A percentile compares a stretch with the other conserved stretches of the same genome.
phyloP scores from a whole-genome alignment of 2,888 invertebrate species.

The Zygothrica quintamaculata region DNA sequence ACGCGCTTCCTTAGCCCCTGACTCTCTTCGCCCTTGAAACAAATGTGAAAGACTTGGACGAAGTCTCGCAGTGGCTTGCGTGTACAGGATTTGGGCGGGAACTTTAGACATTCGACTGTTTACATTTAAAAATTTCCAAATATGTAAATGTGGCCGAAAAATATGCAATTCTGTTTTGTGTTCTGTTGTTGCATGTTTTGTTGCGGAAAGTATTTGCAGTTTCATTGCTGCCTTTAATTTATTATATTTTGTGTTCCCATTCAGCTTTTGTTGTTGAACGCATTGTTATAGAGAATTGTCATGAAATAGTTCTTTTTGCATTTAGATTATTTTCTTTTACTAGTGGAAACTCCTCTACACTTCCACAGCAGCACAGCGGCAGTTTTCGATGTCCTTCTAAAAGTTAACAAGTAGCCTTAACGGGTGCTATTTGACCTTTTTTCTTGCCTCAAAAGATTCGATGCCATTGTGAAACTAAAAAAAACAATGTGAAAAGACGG shows the following conservation, averaged over 20 bases:
- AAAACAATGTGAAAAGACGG: not conserved
- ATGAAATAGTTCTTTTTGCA: conserved; percentile 64
- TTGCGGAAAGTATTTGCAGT: conserved; percentile 30
- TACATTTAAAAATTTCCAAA: conserved; percentile 56
- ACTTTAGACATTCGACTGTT: conserved; percentile 36
- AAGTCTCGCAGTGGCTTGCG: conserved; percentile 10
- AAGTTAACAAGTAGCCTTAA: conserved; percentile 36
- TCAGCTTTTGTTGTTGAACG: conserved; percentile 31
- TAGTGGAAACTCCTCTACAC: not conserved
- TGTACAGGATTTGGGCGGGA: not conserved
- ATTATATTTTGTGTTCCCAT: conserved; percentile 21
- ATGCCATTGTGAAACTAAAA: conserved; percentile 36
- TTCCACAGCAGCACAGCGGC: conserved; percentile 9
- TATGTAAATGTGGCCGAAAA: conserved; percentile 56
- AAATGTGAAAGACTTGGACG: not conserved
- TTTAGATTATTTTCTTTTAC: conserved; percentile 67
- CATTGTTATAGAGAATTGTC: conserved; percentile 37
- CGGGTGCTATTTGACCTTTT: conserved; percentile 42
- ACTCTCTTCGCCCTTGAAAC: not conserved
- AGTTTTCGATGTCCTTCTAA: conserved; percentile 9
- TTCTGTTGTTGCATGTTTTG: conserved; percentile 44
- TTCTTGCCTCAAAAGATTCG: conserved; percentile 22
- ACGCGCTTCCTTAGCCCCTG: not conserved
- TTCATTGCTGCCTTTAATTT: conserved; percentile 38
- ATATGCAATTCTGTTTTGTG: conserved; percentile 35